These are phyloP conservation scores for Acropternis orthonyx DNA, from an alignment of 2,797 vertebrate species.

Conservation along the genomic window DNA sequence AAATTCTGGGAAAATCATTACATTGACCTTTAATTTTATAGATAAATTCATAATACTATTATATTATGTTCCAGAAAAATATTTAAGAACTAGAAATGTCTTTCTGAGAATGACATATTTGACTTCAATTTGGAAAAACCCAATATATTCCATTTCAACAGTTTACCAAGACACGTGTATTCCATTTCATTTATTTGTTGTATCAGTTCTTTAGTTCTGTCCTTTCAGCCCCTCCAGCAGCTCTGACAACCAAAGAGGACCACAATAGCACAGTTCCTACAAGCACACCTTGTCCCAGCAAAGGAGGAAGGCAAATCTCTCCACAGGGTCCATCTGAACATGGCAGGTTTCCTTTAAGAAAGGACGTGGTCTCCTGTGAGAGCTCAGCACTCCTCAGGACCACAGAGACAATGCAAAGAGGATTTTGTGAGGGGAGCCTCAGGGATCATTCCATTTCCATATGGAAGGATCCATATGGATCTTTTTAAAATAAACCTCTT, in stretches of 20 bases:
- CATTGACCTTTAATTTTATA: neutral
- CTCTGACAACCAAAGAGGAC: neutral
- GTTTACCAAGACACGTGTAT: neutral
- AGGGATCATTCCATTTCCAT: neutral
- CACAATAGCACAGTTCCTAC: neutral
- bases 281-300: fast-evolving
- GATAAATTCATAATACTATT: neutral
- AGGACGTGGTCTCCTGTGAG: fast-evolving
- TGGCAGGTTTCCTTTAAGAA: neutral
- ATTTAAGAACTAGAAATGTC: neutral
- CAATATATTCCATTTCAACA: neutral
- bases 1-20: neutral
- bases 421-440: neutral
- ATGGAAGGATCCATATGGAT: neutral
- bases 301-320: neutral
- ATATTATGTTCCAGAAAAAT: neutral
- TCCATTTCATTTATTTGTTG: neutral
- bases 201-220: neutral
- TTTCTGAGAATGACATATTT: neutral
- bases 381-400: neutral
- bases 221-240: neutral
- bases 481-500: neutral
- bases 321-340: neutral
- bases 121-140: neutral
- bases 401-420: neutral